Conservation (phyloP, 2,888 invertebrate genomes). For the Spisula solida region DNA sequence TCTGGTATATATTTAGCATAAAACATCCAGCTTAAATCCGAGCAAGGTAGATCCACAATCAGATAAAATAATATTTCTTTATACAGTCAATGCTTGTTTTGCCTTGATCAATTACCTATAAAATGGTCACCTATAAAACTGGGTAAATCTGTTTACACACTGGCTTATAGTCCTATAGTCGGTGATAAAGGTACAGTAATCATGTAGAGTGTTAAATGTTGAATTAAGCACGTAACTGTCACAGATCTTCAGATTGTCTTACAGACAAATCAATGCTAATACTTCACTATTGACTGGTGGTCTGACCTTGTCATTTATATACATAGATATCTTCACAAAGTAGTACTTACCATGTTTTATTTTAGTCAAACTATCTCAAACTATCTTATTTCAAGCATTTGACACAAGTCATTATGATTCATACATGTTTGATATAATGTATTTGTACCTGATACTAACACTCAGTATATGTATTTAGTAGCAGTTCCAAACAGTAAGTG, state of each 20-base stretch:
- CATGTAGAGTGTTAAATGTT: constrained; percentile 47
- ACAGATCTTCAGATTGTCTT: neutral
- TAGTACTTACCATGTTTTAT: neutral
- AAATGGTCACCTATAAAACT: constrained; percentile 56
- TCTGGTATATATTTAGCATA: neutral
- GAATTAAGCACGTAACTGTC: constrained; percentile 36
- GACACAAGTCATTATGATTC: constrained; percentile 18
- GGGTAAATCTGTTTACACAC: constrained; percentile 57
- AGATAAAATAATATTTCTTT: constrained; percentile 41
- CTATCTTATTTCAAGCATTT: neutral
- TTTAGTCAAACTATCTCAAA: neutral
- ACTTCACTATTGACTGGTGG: neutral
- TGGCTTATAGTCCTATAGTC: constrained; percentile 21
- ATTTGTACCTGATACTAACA: neutral
- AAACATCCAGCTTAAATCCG: constrained; percentile 33
- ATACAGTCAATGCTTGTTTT: constrained; percentile 7
- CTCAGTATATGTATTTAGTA: neutral
- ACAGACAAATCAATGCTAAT: neutral
- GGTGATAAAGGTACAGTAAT: neutral
- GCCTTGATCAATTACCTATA: constrained; percentile 39
- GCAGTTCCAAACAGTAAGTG: neutral
- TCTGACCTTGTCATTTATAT: constrained; percentile 20
- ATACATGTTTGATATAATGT: neutral
- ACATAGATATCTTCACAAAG: constrained; percentile 4
- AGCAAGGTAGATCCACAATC: constrained; percentile 15